Conservation (phyloP, 2,888 invertebrate genomes). For the Myopa testacea region DNA sequence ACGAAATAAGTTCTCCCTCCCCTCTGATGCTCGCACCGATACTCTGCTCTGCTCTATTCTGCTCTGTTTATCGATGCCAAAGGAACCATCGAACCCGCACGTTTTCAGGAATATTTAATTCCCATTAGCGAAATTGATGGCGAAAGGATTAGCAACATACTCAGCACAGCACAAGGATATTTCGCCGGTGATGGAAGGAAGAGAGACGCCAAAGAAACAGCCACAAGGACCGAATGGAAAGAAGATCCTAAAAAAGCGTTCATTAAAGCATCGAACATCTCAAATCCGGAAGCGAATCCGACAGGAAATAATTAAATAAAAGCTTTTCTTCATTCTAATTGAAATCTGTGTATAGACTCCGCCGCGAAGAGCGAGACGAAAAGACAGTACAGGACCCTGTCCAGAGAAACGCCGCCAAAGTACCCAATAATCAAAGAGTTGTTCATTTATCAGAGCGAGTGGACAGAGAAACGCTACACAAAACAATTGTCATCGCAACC, state of each 20-base stretch:
- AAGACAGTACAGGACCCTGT: no score
- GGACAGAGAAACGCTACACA: background rate
- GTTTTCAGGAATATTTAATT: constrained; percentile 41
- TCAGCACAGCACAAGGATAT: constrained; percentile 17
- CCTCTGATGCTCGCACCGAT: background rate
- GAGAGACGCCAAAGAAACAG: background rate
- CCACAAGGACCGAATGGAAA: background rate
- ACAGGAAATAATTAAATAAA: no score
- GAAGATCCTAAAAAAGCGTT: constrained; percentile 5
- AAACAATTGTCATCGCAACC: constrained; percentile 4
- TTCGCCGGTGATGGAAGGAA: constrained; percentile 13
- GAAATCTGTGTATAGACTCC: no score
- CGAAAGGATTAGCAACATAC: constrained; percentile 38
- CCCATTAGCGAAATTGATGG: constrained; percentile 43
- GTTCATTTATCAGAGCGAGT: background rate
- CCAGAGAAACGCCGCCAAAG: background rate
- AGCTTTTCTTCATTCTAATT: no score
- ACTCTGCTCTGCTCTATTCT: background rate
- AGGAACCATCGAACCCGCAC: constrained; percentile 30
- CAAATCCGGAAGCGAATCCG: background rate
- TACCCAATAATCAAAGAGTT: background rate
- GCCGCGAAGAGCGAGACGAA: no score
- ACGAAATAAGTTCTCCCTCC: no score
- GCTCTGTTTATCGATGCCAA: constrained; percentile 31
- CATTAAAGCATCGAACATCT: constrained; percentile 12